Percentiles rank a stretch among this genome's conserved stretches.
phyloP scores from a whole-genome alignment of 2,113 vertebrate species.

The Mesoclemmys tuberculata region DNA sequence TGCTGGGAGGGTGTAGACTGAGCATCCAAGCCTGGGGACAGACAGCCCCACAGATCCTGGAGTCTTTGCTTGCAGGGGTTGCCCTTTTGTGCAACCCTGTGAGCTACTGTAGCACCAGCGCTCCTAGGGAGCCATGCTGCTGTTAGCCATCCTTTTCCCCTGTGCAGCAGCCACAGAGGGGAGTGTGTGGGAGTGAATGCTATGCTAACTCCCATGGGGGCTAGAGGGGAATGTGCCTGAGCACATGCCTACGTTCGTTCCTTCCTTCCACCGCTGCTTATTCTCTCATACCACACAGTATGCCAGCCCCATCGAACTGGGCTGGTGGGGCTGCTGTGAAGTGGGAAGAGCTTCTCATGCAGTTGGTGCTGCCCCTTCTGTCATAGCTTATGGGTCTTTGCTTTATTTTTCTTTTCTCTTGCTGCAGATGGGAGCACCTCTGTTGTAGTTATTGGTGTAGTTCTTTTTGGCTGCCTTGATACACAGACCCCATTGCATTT shows the following conservation, averaged over 20 bases:
- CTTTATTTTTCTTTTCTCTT: neutral
- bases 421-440: fast-evolving
- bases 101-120: neutral
- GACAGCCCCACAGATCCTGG: fast-evolving
- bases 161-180: neutral
- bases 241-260: neutral
- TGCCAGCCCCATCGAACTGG: neutral
- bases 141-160: neutral
- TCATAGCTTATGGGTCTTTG: neutral
- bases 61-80: neutral
- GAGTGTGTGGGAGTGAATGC: neutral
- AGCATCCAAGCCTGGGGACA: neutral
- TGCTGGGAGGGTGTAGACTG: neutral
- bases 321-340: neutral
- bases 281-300: neutral
- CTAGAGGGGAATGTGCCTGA: neutral
- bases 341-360: neutral
- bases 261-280: neutral
- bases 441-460: neutral
- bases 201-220: neutral
- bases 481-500: neutral
- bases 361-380: neutral
- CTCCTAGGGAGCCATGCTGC: neutral
- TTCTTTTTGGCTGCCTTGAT: neutral
- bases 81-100: neutral